These are phyloP conservation scores for Serrognathus titanus DNA, from an alignment of 2,888 invertebrate genomes.

Conservation along the genomic window DNA sequence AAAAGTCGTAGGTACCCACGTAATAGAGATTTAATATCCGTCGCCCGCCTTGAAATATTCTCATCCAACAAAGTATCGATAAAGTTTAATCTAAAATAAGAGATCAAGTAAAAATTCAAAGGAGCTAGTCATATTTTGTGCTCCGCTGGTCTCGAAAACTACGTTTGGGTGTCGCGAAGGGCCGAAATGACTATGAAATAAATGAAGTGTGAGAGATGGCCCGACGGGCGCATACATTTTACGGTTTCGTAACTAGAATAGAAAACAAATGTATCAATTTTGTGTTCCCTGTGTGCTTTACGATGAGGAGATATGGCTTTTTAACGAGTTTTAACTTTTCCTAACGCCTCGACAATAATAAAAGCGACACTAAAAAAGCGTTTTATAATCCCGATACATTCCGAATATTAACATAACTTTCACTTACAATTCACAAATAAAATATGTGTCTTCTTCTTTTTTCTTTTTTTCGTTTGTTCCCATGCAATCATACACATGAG, in stretches of 20 bases:
- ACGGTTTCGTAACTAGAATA: conserved; percentile 38
- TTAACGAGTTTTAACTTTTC: conserved; percentile 35
- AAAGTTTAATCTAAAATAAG: conserved; percentile 22
- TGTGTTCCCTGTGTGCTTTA: conserved; percentile 24
- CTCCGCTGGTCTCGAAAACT: conserved; percentile 47
- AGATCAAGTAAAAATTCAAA: conserved; percentile 36
- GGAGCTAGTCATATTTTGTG: conserved; percentile 45
- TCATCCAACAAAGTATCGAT: conserved; percentile 12
- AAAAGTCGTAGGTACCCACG: no score
- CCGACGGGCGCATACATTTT: conserved; percentile 41
- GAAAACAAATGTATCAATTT: conserved; percentile 44
- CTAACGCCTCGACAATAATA: conserved; percentile 23
- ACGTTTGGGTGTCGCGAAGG: conserved; percentile 37
- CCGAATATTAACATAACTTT: no score
- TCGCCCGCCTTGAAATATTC: neutral
- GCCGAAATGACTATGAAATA: conserved; percentile 40
- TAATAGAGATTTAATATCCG: neutral
- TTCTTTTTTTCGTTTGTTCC: no score
- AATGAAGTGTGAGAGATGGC: conserved; percentile 47
- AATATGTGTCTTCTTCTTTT: no score
- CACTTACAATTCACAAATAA: no score
- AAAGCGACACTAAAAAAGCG: conserved; percentile 19
- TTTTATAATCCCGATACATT: neutral
- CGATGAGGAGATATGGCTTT: conserved; percentile 22
- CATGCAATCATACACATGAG: no score